Evolutionary conservation across 2,113 vertebrate species (phyloP).

Genomic region (Potamarius usumacintae): DNA sequence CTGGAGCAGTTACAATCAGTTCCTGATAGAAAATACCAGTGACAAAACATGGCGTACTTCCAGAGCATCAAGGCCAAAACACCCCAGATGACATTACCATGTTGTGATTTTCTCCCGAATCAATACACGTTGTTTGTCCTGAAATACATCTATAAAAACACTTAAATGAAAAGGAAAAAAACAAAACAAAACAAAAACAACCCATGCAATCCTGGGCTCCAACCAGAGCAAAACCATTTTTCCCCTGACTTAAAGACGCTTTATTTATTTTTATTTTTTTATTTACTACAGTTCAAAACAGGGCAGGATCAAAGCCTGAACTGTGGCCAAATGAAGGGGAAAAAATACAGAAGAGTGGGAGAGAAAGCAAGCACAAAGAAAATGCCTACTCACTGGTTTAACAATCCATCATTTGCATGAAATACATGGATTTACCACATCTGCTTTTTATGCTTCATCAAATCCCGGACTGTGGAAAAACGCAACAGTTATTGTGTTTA

Average conservation of each 20-base stretch:
- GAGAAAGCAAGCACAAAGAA: not conserved
- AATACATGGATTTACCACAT: slow-evolving; percentile 40
- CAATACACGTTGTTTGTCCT: slow-evolving; percentile 47
- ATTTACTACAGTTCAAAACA: slow-evolving; percentile 24
- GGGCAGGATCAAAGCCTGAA: slow-evolving; percentile 24
- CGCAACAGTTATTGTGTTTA: slow-evolving; percentile 48
- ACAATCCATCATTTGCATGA: slow-evolving; percentile 31
- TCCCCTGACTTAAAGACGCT: not conserved
- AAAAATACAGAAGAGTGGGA: not conserved
- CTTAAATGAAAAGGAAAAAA: not conserved
- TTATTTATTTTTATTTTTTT: not conserved
- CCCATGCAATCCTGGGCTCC: not conserved
- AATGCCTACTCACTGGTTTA: slow-evolving; percentile 2
- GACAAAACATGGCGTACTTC: slow-evolving; percentile 51
- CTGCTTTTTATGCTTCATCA: slow-evolving; percentile 51
- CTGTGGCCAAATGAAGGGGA: not conserved
- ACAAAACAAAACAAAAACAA: too few species aligned
- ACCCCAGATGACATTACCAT: slow-evolving; percentile 49
- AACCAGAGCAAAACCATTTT: not conserved
- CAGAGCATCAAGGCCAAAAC: slow-evolving; percentile 40
- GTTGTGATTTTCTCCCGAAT: slow-evolving; percentile 56
- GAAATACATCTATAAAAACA: slow-evolving; percentile 15
- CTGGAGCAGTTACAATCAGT: slow-evolving; percentile 21
- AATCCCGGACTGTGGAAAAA: slow-evolving; percentile 28
- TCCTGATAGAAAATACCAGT: not conserved